Evolutionary conservation across 2,888 invertebrate genomes (phyloP).

Genomic region (Phalera bucephala): DNA sequence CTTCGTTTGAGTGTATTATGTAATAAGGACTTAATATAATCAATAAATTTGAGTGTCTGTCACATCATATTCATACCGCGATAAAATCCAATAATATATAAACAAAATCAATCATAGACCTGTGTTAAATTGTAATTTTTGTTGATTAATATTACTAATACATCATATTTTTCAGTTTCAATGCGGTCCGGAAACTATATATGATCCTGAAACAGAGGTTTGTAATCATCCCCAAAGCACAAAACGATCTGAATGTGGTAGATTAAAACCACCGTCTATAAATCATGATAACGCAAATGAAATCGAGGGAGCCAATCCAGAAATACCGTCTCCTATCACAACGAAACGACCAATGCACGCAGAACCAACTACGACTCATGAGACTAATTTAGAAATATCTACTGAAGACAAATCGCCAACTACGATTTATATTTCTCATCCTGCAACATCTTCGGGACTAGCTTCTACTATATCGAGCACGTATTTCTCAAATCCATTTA

Average conservation of each 20-base stretch:
- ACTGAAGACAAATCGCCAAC: too few species aligned
- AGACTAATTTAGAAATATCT: slow-evolving; percentile 10
- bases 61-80: too few species aligned
- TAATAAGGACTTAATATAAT: too few species aligned
- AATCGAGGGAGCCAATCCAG: slow-evolving; percentile 53
- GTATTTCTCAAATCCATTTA: not conserved
- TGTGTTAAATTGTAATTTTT: too few species aligned
- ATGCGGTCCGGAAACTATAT: slow-evolving; percentile 90
- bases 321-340: slow-evolving; percentile 60
- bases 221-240: slow-evolving; percentile 89
- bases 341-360: slow-evolving; percentile 36
- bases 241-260: slow-evolving; percentile 86
- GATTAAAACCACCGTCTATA: slow-evolving; percentile 27
- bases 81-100: too few species aligned
- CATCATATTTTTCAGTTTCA: slow-evolving; percentile 85
- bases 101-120: too few species aligned
- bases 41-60: too few species aligned
- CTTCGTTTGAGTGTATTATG: too few species aligned
- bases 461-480: not conserved
- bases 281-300: slow-evolving; percentile 66
- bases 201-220: slow-evolving; percentile 85
- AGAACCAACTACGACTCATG: slow-evolving; percentile 14
- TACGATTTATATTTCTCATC: not conserved
- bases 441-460: not conserved
- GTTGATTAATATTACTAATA: too few species aligned